A percentile compares a stretch with the other conserved stretches of the same genome.
Evolutionary conservation across 2,797 vertebrate species (phyloP).

Genomic region (Paramormyrops hopkinsi): DNA sequence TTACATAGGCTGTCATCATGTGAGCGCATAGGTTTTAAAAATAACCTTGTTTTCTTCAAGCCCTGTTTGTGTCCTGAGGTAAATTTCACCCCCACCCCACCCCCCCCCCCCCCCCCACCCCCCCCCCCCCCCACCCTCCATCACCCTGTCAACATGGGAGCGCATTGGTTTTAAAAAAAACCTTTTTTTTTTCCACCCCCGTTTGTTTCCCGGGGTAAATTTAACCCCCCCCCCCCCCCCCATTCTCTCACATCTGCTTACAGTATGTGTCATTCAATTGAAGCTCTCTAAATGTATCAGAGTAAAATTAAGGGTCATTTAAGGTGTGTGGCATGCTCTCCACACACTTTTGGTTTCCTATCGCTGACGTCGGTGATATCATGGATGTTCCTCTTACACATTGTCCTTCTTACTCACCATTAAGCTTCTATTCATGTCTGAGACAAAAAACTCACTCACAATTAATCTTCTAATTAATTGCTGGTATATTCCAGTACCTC

Average conservation of each 20-base stretch:
- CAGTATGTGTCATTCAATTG: not conserved
- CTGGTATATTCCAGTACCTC: not conserved
- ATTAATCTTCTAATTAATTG: not conserved
- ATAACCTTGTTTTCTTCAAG: not conserved
- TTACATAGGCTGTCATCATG: not conserved
- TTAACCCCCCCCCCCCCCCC: too few relatives aligned
- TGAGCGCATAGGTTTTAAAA: not conserved
- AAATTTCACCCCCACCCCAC: not conserved
- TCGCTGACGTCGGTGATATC: not conserved
- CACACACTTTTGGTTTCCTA: not conserved
- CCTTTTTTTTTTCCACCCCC: not conserved
- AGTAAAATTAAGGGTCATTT: not conserved
- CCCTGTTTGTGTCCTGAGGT: not conserved
- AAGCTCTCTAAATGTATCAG: not conserved
- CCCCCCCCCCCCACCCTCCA: too few relatives aligned
- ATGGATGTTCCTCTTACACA: not conserved
- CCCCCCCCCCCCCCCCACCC: too few relatives aligned
- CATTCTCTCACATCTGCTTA: not conserved
- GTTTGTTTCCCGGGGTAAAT: not conserved
- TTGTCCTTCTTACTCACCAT: not conserved
- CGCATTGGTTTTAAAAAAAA: not conserved
- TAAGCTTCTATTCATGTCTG: not conserved
- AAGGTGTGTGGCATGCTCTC: not conserved
- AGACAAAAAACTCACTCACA: not conserved
- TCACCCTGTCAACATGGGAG: not conserved